Conservation (phyloP, 2,797 vertebrate species). For the Helostoma temminkii region DNA sequence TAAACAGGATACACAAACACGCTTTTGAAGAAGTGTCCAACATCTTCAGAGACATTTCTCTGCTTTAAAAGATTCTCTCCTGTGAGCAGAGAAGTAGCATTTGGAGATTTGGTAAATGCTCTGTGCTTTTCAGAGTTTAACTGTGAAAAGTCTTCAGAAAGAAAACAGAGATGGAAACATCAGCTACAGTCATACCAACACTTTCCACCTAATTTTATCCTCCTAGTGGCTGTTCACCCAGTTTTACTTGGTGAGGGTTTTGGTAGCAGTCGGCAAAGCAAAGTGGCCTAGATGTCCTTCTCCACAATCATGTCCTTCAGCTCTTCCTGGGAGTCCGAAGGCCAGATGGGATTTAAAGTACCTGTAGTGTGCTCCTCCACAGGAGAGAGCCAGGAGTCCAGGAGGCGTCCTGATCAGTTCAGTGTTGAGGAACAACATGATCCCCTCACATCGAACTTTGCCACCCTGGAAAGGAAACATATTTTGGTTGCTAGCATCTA, state of each 20-base stretch:
- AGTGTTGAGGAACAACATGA: background rate
- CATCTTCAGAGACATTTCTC: slow-evolving; percentile 34
- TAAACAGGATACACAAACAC: slow-evolving; percentile 9
- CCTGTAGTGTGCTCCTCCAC: slow-evolving; percentile 4
- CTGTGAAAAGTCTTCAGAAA: background rate
- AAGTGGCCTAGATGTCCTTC: slow-evolving; percentile 15
- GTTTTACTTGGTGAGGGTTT: background rate
- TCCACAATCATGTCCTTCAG: slow-evolving; percentile 13
- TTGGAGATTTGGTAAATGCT: background rate
- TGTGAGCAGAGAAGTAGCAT: background rate
- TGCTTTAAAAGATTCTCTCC: slow-evolving; percentile 9
- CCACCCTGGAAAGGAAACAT: background rate
- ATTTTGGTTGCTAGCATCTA: background rate
- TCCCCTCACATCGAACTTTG: slow-evolving; percentile 7
- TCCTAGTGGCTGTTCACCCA: background rate
- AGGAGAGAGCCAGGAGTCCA: slow-evolving; percentile 10
- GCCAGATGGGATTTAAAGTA: slow-evolving; percentile 33
- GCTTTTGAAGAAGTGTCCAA: slow-evolving; percentile 40
- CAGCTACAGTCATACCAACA: background rate
- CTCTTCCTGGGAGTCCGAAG: background rate
- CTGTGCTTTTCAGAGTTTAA: background rate
- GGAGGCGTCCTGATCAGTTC: background rate
- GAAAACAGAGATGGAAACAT: background rate
- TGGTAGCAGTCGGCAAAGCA: background rate
- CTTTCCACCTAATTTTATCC: no score